A percentile compares a stretch with the other conserved stretches of the same genome.
phyloP scores from a whole-genome alignment of 2,113 vertebrate genomes.

The Prionailurus viverrinus region DNA sequence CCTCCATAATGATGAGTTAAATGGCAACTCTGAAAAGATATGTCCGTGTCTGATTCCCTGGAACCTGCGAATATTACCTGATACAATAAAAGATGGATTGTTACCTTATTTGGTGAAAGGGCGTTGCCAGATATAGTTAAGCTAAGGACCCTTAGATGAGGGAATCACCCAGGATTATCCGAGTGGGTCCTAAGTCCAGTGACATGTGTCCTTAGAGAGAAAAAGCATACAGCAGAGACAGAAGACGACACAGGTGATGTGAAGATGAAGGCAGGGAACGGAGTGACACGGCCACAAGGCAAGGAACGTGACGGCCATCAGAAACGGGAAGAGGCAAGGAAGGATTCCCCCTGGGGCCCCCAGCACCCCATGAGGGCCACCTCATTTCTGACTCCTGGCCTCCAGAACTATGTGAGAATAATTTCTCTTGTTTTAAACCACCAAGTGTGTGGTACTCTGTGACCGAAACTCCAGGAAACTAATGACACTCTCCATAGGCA shows the following conservation, averaged over 20 bases:
- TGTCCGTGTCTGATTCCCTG: not conserved
- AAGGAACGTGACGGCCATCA: not conserved
- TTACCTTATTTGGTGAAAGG: constrained; percentile 14
- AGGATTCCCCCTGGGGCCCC: not conserved
- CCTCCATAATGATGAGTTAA: not conserved
- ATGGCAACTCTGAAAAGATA: not conserved
- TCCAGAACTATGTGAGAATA: not conserved
- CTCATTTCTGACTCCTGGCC: not conserved
- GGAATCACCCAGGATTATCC: not conserved
- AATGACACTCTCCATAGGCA: not conserved
- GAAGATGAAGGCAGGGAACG: not conserved
- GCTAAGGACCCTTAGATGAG: not conserved
- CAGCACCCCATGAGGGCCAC: not conserved
- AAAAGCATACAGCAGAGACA: not conserved
- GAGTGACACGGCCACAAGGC: not conserved
- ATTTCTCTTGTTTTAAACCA: not conserved
- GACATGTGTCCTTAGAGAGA: not conserved
- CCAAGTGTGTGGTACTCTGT: not conserved
- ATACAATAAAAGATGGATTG: not conserved
- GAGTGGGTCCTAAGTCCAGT: not conserved
- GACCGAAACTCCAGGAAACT: not conserved
- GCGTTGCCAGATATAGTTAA: not conserved
- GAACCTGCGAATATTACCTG: not conserved
- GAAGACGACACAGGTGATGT: not conserved
- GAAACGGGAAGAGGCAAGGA: not conserved